phyloP scores from a whole-genome alignment of 1,140 invertebrate species.

The Ceratosolen fusciceps region DNA sequence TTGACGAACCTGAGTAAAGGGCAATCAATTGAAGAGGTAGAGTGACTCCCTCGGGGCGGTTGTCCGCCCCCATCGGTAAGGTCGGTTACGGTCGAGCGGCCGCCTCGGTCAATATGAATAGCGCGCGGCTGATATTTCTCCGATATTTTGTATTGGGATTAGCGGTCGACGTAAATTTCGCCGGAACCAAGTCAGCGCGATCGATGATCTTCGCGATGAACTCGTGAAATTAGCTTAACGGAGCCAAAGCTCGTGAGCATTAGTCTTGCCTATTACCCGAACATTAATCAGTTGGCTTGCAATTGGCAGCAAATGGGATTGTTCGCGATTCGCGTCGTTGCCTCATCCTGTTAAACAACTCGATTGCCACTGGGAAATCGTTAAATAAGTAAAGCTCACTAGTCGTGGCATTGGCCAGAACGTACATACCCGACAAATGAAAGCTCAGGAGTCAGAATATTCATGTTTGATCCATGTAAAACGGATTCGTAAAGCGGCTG shows the following conservation, averaged over 20 bases:
- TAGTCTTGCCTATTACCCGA: neutral
- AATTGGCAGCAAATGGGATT: neutral
- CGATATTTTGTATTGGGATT: neutral
- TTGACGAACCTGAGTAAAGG: too few species aligned
- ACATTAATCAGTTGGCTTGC: conserved; percentile 37
- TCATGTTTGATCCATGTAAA: too few species aligned
- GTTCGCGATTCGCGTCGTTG: conserved; percentile 48
- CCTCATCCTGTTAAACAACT: conserved; percentile 56
- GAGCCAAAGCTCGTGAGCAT: neutral
- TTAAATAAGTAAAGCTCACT: neutral
- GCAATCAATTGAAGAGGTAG: neutral
- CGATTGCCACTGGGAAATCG: conserved; percentile 41
- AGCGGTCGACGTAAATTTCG: neutral
- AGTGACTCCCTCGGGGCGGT: neutral
- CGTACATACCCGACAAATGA: too few species aligned
- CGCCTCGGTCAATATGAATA: neutral
- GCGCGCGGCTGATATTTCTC: neutral
- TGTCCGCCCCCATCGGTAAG: neutral
- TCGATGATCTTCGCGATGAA: conserved; percentile 17
- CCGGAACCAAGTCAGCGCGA: neutral
- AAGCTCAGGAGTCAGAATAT: too few species aligned
- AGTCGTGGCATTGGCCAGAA: neutral
- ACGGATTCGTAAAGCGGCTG: too few species aligned
- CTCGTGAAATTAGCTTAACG: neutral
- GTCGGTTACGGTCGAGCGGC: neutral